These are phyloP conservation scores for Lepas anatifera DNA, from an alignment of 2,888 invertebrate species.

Conservation along the genomic window DNA sequence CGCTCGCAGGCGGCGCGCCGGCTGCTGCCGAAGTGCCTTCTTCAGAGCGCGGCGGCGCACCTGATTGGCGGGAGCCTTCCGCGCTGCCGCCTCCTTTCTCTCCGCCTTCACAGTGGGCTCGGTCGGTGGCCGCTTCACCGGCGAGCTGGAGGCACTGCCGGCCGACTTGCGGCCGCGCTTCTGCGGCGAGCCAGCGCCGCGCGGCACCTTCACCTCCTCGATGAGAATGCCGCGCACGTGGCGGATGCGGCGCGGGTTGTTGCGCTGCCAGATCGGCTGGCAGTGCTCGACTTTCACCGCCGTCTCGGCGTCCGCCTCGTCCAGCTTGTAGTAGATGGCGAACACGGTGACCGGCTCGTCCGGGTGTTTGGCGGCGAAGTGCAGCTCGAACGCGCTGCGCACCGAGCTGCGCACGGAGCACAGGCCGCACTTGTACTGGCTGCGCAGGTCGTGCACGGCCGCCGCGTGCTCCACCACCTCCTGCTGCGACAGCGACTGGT, in stretches of 20 bases:
- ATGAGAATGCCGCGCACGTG: conserved; percentile 24
- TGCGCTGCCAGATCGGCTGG: conserved; percentile 24
- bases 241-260: conserved; percentile 23
- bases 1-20: neutral
- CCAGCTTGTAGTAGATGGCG: conserved; percentile 38
- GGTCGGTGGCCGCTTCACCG: neutral
- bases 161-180: neutral
- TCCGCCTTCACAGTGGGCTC: neutral
- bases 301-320: conserved; percentile 34
- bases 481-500: conserved; percentile 44
- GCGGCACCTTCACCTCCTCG: conserved; percentile 19
- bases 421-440: conserved; percentile 56
- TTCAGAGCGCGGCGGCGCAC: neutral
- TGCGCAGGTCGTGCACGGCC: conserved; percentile 47
- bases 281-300: conserved; percentile 26
- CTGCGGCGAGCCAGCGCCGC: conserved; percentile 8
- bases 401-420: conserved; percentile 48
- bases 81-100: too few species aligned
- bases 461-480: conserved; percentile 49
- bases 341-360: conserved; percentile 31
- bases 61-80: neutral
- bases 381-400: conserved; percentile 45
- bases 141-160: neutral
- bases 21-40: neutral
- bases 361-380: conserved; percentile 47